These are phyloP conservation scores for Drosophila leonis DNA, from an alignment of 2,888 invertebrate genomes.

Conservation along the genomic window DNA sequence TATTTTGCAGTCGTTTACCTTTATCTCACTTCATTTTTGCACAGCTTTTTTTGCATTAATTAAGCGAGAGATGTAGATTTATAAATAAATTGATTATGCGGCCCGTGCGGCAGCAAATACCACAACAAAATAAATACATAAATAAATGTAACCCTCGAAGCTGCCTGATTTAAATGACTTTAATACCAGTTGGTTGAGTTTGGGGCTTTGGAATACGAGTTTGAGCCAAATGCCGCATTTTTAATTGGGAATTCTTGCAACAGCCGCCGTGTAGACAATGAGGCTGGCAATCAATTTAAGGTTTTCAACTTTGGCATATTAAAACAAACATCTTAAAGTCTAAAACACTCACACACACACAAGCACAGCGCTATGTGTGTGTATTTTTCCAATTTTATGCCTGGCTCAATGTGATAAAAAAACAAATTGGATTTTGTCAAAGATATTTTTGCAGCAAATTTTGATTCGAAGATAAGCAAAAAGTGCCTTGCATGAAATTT, in stretches of 20 bases:
- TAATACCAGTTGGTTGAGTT: conserved; percentile 66
- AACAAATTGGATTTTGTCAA: conserved; percentile 6
- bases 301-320: conserved; percentile 48
- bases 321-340: conserved; percentile 28
- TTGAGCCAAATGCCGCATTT: conserved; percentile 41
- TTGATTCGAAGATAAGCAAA: conserved; percentile 15
- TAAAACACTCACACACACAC: conserved; percentile 3
- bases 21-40: not conserved
- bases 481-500: not conserved
- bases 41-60: conserved; percentile 67
- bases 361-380: not conserved
- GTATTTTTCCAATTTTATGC: conserved; percentile 27
- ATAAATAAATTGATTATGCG: conserved; percentile 71
- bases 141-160: conserved; percentile 37
- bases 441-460: conserved; percentile 5
- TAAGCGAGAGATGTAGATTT: conserved; percentile 68
- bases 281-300: conserved; percentile 19
- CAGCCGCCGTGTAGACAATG: conserved; percentile 8
- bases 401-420: conserved; percentile 13
- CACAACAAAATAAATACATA: conserved; percentile 6
- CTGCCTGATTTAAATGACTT: conserved; percentile 61
- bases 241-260: conserved; percentile 44
- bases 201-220: conserved; percentile 4
- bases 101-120: conserved; percentile 51
- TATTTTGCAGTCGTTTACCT: conserved; percentile 7